Percentiles rank a stretch among this genome's conserved stretches.
phyloP scores from a whole-genome alignment of 2,888 invertebrate genomes.

The Dendrolimus houi region DNA sequence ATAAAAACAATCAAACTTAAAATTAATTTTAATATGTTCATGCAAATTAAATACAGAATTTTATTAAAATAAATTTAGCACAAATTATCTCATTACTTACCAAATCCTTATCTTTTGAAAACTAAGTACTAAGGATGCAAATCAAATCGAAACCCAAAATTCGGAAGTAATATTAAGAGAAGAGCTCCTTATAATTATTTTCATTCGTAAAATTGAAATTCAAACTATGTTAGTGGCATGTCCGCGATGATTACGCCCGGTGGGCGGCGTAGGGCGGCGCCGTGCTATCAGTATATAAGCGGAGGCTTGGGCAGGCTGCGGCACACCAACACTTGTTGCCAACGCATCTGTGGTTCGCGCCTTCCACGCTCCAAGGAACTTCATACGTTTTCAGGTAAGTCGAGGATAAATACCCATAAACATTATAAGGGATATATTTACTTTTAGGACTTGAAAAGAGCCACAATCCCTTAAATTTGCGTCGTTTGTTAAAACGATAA shows the following conservation, averaged over 20 bases:
- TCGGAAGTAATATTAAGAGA: too few relatives aligned
- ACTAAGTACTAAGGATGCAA: too few relatives aligned
- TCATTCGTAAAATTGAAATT: conserved; percentile 52
- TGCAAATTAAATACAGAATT: too few relatives aligned
- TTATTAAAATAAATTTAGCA: too few relatives aligned
- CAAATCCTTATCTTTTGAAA: too few relatives aligned
- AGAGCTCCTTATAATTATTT: too few relatives aligned
- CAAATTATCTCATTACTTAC: too few relatives aligned
- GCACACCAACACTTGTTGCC: conserved; percentile 68
- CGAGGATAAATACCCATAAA: neutral
- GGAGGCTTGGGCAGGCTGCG: conserved; percentile 42
- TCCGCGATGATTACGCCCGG: conserved; percentile 46
- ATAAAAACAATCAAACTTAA: too few relatives aligned
- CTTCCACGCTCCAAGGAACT: conserved; percentile 27
- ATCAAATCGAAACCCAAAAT: too few relatives aligned
- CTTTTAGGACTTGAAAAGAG: neutral
- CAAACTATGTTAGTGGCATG: conserved; percentile 59
- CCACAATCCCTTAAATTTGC: neutral
- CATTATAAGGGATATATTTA: too few relatives aligned
- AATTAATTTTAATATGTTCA: too few relatives aligned
- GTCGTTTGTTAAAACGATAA: neutral
- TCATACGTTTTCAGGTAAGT: conserved; percentile 52
- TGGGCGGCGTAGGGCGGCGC: conserved; percentile 55
- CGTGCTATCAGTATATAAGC: conserved; percentile 53
- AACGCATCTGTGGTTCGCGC: conserved; percentile 22